Base-by-base conservation (phyloP, 2,113 vertebrate species). In the Verasper variegatus region DNA sequence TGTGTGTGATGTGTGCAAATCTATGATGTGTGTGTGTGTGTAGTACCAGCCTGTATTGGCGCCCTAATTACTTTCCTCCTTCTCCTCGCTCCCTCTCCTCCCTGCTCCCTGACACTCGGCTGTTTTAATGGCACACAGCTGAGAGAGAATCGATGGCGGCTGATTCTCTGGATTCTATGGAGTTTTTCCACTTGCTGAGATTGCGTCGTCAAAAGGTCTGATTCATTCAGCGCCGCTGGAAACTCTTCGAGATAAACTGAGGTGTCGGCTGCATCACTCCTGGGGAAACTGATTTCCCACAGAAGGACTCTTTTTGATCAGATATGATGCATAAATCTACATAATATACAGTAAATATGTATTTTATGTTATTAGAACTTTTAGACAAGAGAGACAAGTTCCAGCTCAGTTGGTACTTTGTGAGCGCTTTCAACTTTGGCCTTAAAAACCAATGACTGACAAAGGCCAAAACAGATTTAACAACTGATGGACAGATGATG, bases 21-120 rank as follows among this genome's bases (percentile, higher is more conserved):
- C 24, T 24, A 24, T 24, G 24, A 24, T 24, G 2, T 24, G 24
- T 24, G 24, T 64, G 76, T 70, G 66, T 63, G 64, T 31, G 74
- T 63, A 37, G 59, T 2, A 58, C 7, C 58, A 57, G 77, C 35
- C 59, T 61, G 78, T 67, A 61, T 58, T 52, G 77, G 82, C 72
- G 81, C 68, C 21, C 73, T 82, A 62, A 82, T 86, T 71, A 72
- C 74, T 71, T 55, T 42, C 42, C 72, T 74, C 76, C 6, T 47
- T 60, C 51, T 54, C 51, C 20, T 54, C 18, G 8, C 35, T 37
- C 76, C 6, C 57, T 63, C 51, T 54, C 51, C 51, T 54, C 18
- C 7, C 51, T 2, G 51, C 47, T 49, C 14, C 3, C 51, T 54
- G 27, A 37, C 62, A 12, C 74, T 78, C 60, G 70, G 52, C 18